Base-by-base conservation (phyloP, 1,140 invertebrate species). In the Grapholita molesta region DNA sequence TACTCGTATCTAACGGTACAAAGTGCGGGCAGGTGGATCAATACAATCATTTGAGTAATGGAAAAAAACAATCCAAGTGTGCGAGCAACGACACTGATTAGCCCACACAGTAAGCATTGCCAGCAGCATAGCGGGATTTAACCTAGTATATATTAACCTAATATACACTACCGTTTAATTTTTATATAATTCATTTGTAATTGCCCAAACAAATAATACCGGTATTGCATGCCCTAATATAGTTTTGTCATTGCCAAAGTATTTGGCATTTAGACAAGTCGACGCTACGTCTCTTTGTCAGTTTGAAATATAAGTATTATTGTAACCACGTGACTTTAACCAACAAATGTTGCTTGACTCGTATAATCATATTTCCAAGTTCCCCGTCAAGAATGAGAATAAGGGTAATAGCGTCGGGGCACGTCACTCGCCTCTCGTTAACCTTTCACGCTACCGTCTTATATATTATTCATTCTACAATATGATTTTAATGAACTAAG, bases 381-480 rank as follows among this genome's bases (percentile, higher is more conserved):
- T n/a, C 25, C 9, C 25, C 42, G 42, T 21, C 42, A 69, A 24
- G 64, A 55, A 38, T 32, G n/a, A 18, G 23, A 15, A 21, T 57
- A 64, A 35, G 24, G 9, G 35, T 24, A 70, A 64, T 52, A 30
- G 42, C 53, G 57, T 18, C 30, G 67, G 79, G 78, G 77, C 71
- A 73, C 69, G 79, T 74, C 78, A 68, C 65, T 61, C 55, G 55
- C n/a, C 55, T 70, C 78, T 81, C 72, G 83, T 86, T 89, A 86
- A 89, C 86, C 85, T 89, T 85, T 89, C 84, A 88, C 84, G 85
- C 77, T 70, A 85, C 74, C 68, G 66, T 52, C 53, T 70, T 57
- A 69, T 80, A 64, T 79, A 84, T 85, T 84, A 87, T 86, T 85
- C 79, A 85, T 81, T 53, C 66, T 18, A 32, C 53, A 70, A 70